These are phyloP conservation scores for Malacoraja senta DNA, from an alignment of 2,797 vertebrate species.

Conservation along the genomic window DNA sequence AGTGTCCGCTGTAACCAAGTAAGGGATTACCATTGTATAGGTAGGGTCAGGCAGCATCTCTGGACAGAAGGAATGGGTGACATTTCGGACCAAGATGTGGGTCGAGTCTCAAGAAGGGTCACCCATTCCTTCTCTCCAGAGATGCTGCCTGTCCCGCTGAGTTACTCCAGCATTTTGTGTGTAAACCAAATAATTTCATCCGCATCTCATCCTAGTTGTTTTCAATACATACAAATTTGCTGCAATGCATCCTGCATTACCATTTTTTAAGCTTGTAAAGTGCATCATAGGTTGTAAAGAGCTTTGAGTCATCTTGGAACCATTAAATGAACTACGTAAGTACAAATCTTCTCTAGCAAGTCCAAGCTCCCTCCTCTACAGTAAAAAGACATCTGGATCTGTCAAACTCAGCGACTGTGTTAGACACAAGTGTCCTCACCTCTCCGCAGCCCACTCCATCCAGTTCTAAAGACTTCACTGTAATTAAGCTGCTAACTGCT, in stretches of 20 bases:
- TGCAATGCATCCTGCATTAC: background rate
- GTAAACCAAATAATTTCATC: too few relatives aligned
- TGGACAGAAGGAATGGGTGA: too few relatives aligned
- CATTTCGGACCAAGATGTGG: too few relatives aligned
- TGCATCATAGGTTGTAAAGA: background rate
- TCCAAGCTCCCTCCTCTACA: background rate
- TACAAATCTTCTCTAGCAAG: background rate
- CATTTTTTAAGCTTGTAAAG: background rate
- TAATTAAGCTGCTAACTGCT: background rate
- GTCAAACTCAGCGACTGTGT: background rate
- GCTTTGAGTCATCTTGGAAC: background rate
- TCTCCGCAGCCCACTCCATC: background rate
- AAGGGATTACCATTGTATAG: too few relatives aligned
- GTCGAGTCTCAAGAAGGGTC: too few relatives aligned
- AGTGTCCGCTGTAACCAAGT: too few relatives aligned
- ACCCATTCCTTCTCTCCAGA: too few relatives aligned
- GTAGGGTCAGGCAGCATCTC: too few relatives aligned
- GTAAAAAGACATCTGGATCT: background rate
- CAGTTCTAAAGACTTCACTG: background rate
- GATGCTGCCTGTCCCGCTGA: too few relatives aligned
- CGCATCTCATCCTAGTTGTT: background rate
- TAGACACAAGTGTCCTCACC: background rate
- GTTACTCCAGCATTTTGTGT: too few relatives aligned
- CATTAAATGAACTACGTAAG: background rate
- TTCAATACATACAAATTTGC: background rate